phyloP scores from a whole-genome alignment of 2,797 vertebrate species.

The Urosaurus nigricauda region DNA sequence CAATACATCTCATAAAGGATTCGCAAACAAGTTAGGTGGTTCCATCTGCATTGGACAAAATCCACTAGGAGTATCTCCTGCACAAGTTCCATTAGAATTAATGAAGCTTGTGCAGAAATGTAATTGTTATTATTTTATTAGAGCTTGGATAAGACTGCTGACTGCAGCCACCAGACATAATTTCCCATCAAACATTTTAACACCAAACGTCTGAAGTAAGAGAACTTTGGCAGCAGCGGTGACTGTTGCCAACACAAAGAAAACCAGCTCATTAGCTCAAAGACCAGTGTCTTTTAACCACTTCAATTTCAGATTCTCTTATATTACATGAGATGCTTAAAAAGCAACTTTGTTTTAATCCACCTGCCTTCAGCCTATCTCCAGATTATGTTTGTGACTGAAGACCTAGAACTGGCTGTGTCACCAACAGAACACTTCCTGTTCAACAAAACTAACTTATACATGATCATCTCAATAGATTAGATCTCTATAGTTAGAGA shows the following conservation, averaged over 20 bases:
- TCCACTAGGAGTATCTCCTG: background rate
- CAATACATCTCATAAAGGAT: background rate
- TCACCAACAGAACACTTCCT: background rate
- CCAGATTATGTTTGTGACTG: background rate
- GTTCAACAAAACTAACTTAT: background rate
- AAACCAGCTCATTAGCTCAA: background rate
- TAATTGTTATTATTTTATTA: background rate
- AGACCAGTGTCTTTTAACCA: background rate
- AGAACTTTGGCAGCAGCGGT: no score
- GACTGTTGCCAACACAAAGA: background rate
- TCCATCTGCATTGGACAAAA: background rate
- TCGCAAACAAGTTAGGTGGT: conserved; percentile 20
- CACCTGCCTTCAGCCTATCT: background rate
- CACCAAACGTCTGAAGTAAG: background rate
- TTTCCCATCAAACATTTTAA: background rate
- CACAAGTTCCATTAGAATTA: background rate
- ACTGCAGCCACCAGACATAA: background rate
- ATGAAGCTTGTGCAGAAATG: background rate
- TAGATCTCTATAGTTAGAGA: background rate
- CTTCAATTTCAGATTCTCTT: background rate
- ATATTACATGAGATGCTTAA: background rate
- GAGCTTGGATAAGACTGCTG: background rate
- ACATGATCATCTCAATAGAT: background rate
- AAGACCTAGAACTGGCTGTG: background rate
- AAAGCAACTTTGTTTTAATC: background rate